phyloP scores from a whole-genome alignment of 2,797 vertebrate genomes.

The Halcyon leucocephala region DNA sequence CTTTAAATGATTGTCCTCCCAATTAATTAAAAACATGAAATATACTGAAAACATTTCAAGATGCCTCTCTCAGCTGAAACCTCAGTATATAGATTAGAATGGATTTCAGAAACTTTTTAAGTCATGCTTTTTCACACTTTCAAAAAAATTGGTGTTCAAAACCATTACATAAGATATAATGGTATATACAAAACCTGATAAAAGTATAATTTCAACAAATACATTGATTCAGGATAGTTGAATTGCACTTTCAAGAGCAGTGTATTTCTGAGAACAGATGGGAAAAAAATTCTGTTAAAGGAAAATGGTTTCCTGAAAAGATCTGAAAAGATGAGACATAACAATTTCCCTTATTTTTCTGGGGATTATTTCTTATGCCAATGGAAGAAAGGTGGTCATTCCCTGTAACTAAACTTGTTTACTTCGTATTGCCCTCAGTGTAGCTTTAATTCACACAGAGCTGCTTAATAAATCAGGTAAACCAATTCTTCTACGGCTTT shows the following conservation, averaged over 20 bases:
- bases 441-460: neutral
- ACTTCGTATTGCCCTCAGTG: neutral
- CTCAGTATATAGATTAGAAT: neutral
- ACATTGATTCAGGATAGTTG: neutral
- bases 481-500: neutral
- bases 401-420: neutral
- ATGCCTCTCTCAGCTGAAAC: neutral
- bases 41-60: neutral
- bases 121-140: neutral
- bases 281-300: neutral
- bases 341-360: neutral
- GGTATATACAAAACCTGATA: neutral
- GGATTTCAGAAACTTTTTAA: neutral
- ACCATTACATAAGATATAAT: neutral
- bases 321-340: neutral
- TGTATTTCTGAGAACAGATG: neutral
- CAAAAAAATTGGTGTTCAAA: neutral
- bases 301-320: neutral
- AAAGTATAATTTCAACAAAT: neutral
- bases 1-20: neutral
- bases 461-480: constrained; percentile 2
- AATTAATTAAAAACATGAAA: neutral
- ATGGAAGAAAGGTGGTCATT: neutral
- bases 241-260: neutral
- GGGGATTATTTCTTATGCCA: neutral